Conservation (phyloP, 2,888 invertebrate species). For the Augiades crinisus region DNA sequence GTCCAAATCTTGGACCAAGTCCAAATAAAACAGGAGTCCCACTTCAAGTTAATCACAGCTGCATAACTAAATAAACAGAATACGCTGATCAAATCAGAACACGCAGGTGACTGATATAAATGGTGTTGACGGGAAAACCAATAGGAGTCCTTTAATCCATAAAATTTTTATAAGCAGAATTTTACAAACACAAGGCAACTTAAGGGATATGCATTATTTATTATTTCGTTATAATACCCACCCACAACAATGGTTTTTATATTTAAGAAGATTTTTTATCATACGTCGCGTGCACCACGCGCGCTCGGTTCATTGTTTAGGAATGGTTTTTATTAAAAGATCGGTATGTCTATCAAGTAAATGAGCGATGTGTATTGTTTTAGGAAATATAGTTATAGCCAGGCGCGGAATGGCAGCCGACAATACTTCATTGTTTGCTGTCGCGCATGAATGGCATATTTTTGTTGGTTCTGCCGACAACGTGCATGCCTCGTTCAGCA, state of each 20-base stretch:
- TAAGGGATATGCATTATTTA: too few relatives aligned
- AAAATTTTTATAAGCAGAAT: too few relatives aligned
- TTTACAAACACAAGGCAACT: too few relatives aligned
- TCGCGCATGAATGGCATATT: conserved; percentile 37
- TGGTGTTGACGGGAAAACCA: too few relatives aligned
- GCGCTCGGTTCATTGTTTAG: neutral
- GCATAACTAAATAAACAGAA: too few relatives aligned
- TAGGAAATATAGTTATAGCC: conserved; percentile 9
- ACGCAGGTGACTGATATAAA: too few relatives aligned
- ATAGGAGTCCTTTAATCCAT: too few relatives aligned
- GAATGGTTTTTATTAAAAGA: neutral
- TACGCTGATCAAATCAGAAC: too few relatives aligned
- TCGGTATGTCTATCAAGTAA: neutral
- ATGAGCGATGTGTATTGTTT: conserved; percentile 31
- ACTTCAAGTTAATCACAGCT: too few relatives aligned
- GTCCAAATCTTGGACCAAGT: too few relatives aligned
- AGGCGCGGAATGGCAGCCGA: conserved; percentile 30
- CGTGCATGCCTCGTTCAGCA: conserved; percentile 31
- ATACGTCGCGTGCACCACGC: neutral
- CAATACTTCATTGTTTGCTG: conserved; percentile 38
- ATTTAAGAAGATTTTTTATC: neutral
- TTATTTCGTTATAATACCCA: too few relatives aligned
- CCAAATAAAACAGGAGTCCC: too few relatives aligned
- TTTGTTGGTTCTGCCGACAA: conserved; percentile 35
- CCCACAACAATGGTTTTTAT: neutral